Base-by-base conservation (phyloP, 1,140 invertebrate genomes). In the Drosophila pseudoobscura region DNA sequence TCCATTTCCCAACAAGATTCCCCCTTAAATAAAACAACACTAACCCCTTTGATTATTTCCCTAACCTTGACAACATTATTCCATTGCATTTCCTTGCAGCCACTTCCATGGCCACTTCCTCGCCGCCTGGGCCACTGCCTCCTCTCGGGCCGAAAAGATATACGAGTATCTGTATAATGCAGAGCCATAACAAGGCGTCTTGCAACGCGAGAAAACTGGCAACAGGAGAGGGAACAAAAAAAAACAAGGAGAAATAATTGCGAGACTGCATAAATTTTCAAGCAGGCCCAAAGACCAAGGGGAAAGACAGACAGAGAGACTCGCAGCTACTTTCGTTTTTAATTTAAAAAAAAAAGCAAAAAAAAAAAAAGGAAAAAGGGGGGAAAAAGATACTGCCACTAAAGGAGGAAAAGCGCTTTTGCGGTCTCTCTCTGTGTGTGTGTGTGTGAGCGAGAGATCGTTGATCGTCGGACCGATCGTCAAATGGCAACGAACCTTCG, bases 401-500 rank as follows among this genome's bases (percentile, higher is more conserved):
- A 54, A 68, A 59, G 77, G 69, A 82, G 65, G 77, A 70, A 89
- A 89, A 89, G 77, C 71, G 64, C 41, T 62, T 39, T 62, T 57
- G 56, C 54, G 57, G 73, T 50, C 11, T 13, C 3, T 39, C 1
- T 39, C 1, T 63, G 49, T 76, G 51, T 56, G 63, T 35, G 35
- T 39, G 63, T 50, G 65, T 11, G 35, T 13, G 11, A 13, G 35
- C 52, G 41, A 68, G 64, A 70, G 66, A 70, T 70, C 64, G 64
- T 64, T 75, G 71, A 75, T 75, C 60, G 71, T 65, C 53, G 35
- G 2, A 35, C 9, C 31, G 71, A 74, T 74, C 61, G 69, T 58
- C 70, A 88, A 87, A 83, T 83, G 83, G 78, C 83, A 87, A 89
- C 83, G 78, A 87, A 87, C 83, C 83, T 73, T 88, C 71, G 75